Percentiles rank a stretch among this genome's conserved stretches.
These are phyloP conservation scores for Tetramorium bicarinatum DNA, from an alignment of 2,888 invertebrate genomes.

Conservation along the genomic window DNA sequence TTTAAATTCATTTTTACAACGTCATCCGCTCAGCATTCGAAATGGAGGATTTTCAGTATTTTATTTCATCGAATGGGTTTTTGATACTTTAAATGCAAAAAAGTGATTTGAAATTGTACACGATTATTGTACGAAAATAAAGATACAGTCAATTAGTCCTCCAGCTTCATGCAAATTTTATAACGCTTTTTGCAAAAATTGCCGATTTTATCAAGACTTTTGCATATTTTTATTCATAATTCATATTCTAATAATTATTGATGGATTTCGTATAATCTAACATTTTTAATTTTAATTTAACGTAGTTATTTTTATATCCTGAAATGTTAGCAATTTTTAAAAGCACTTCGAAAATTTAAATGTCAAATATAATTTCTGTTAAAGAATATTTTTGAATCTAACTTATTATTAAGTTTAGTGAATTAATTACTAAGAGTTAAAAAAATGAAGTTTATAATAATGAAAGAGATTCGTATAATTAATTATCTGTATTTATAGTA, in stretches of 20 bases:
- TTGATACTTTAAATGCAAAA: not conserved
- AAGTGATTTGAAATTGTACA: not conserved
- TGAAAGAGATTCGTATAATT: conserved; percentile 3
- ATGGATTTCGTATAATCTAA: not conserved
- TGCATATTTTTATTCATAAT: not conserved
- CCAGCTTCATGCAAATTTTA: not conserved
- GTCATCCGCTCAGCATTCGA: not conserved
- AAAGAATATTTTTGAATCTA: not conserved
- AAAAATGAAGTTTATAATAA: not conserved
- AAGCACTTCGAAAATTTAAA: not conserved
- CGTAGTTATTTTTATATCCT: not conserved
- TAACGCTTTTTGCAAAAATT: not conserved
- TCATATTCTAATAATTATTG: not conserved
- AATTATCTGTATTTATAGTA: conserved; percentile 4
- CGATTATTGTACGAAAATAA: not conserved
- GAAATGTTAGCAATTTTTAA: not conserved
- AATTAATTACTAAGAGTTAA: not conserved
- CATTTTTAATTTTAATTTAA: not conserved
- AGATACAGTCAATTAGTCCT: not conserved
- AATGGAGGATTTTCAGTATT: not conserved
- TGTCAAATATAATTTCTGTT: not conserved
- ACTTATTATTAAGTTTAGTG: not conserved
- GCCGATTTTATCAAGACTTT: not conserved
- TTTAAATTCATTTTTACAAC: conserved; percentile 22
- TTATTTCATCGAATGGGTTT: not conserved